phyloP scores from a whole-genome alignment of 2,888 invertebrate genomes.

The Drosophila dives region DNA sequence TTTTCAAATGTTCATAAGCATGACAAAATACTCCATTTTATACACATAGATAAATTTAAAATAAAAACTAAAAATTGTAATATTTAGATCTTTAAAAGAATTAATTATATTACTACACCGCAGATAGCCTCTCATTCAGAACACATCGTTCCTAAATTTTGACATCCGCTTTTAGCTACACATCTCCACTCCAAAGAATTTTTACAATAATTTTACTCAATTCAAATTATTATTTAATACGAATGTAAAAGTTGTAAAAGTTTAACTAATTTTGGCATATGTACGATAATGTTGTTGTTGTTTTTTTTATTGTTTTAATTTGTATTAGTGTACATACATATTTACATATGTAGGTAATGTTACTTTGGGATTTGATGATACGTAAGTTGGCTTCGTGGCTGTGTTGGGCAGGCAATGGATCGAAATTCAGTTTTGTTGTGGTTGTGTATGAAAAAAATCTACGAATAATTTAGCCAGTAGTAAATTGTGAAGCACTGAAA shows the following conservation, averaged over 20 bases:
- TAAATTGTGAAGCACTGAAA: constrained; percentile 12
- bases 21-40: neutral
- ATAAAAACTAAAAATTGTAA: neutral
- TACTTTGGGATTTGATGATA: constrained; percentile 1
- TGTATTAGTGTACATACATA: neutral
- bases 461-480: constrained; percentile 23
- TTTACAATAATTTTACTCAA: neutral
- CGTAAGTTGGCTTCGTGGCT: constrained; percentile 6
- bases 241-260: constrained; percentile 3
- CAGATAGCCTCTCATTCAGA: neutral
- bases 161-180: neutral
- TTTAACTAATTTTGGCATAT: neutral
- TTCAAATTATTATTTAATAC: neutral
- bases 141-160: neutral
- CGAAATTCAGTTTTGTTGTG: neutral
- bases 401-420: constrained; percentile 21
- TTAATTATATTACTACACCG: neutral
- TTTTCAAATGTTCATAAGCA: neutral
- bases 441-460: constrained; percentile 12
- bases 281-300: neutral
- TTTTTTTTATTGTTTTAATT: neutral
- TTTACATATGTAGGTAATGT: constrained; percentile 7
- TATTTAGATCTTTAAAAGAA: neutral
- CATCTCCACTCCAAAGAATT: neutral
- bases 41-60: neutral